Percentiles rank a stretch among this genome's conserved stretches.
These are phyloP conservation scores for Odontomachus brunneus DNA, from an alignment of 1,140 invertebrate genomes.

Conservation along the genomic window DNA sequence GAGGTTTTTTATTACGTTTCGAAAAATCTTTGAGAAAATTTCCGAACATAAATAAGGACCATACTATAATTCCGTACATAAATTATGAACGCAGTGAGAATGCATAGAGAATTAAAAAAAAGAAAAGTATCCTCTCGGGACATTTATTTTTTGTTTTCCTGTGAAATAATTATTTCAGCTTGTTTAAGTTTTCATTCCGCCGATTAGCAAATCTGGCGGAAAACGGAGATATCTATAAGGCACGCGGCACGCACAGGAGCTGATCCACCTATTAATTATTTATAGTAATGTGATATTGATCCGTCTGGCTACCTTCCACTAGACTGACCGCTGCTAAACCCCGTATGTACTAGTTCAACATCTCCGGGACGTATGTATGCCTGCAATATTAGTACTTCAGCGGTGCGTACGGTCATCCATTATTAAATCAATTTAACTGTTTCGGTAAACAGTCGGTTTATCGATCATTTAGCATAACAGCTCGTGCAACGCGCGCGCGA, in stretches of 20 bases:
- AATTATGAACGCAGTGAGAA: not conserved
- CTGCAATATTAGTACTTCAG: slow-evolving; percentile 42
- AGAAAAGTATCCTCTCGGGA: not conserved
- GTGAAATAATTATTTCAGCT: not conserved
- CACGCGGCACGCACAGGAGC: slow-evolving; percentile 64
- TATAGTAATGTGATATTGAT: slow-evolving; percentile 85
- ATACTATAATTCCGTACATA: too few species aligned
- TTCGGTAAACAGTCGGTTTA: slow-evolving; percentile 23
- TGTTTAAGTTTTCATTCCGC: slow-evolving; percentile 22
- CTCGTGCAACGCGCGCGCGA: not conserved
- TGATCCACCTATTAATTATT: slow-evolving; percentile 82
- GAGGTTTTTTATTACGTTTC: too few species aligned
- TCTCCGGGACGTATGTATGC: slow-evolving; percentile 46
- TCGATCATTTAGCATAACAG: slow-evolving; percentile 26
- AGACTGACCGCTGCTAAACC: slow-evolving; percentile 71
- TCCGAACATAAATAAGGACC: not conserved
- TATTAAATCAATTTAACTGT: slow-evolving; percentile 45
- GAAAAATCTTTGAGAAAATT: not conserved
- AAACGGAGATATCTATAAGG: slow-evolving; percentile 54
- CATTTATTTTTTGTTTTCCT: slow-evolving; percentile 1
- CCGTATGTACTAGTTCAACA: slow-evolving; percentile 65
- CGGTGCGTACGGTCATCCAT: slow-evolving; percentile 28
- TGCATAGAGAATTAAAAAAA: not conserved
- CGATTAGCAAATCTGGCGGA: slow-evolving; percentile 7
- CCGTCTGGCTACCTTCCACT: slow-evolving; percentile 79